phyloP scores from a whole-genome alignment of 1,140 invertebrate genomes.

The Drosophila tani region DNA sequence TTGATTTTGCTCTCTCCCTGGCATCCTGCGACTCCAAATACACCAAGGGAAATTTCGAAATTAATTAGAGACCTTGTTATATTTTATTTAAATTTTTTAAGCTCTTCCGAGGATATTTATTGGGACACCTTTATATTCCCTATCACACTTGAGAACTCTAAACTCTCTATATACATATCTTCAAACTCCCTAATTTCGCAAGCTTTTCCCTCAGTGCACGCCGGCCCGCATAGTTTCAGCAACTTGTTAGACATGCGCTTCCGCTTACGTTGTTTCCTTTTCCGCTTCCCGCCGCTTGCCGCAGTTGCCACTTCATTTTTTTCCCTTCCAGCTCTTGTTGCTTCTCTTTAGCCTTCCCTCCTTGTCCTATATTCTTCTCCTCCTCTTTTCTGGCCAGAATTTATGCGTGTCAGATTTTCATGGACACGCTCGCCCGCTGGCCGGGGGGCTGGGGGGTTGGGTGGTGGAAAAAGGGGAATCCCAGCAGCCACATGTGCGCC shows the following conservation, averaged over 20 bases:
- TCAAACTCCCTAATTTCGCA: no score
- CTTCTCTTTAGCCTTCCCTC: not conserved
- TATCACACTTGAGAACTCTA: no score
- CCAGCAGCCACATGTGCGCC: conserved; percentile 67
- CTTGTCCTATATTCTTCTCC: conserved; percentile 17
- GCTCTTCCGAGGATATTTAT: no score
- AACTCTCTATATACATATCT: no score
- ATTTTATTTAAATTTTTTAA: not conserved
- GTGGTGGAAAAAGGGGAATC: conserved; percentile 17
- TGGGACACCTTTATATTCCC: no score
- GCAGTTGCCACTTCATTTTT: conserved; percentile 65
- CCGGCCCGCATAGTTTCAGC: conserved; percentile 58
- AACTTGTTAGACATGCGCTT: conserved; percentile 81
- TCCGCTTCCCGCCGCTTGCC: conserved; percentile 56
- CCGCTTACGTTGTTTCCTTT: conserved; percentile 75
- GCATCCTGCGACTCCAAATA: not conserved
- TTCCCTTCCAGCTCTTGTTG: conserved; percentile 9
- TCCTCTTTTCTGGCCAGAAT: conserved; percentile 37
- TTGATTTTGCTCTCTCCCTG: not conserved
- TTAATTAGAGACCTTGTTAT: not conserved
- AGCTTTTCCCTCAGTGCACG: conserved; percentile 5
- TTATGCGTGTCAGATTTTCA: conserved; percentile 82
- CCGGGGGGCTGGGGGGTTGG: not conserved
- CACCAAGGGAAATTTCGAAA: not conserved
- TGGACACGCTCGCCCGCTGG: conserved; percentile 60